phyloP scores from a whole-genome alignment of 92 coral and sea anemone species.

The Paragorgia papillata region DNA sequence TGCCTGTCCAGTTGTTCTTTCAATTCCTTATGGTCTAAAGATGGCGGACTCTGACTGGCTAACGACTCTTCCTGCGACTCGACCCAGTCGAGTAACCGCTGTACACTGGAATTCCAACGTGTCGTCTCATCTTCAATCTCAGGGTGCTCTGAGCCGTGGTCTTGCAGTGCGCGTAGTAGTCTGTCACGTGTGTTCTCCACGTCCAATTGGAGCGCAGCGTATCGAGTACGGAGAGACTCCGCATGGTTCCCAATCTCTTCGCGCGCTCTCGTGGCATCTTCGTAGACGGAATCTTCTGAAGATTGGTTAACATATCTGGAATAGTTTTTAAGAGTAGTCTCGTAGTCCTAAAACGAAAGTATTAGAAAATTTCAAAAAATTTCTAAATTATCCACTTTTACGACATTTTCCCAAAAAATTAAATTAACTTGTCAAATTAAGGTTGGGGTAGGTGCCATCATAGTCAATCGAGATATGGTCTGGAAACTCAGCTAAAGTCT shows the following conservation, averaged over 20 bases:
- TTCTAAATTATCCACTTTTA: slow-evolving; percentile 68
- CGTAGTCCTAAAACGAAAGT: slow-evolving; percentile 39
- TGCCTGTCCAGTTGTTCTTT: slow-evolving; percentile 90
- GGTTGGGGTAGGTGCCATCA: too few relatives aligned
- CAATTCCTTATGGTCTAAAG: slow-evolving; percentile 79
- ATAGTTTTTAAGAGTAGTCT: slow-evolving; percentile 25
- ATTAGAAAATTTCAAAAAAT: slow-evolving; percentile 69
- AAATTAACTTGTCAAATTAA: too few relatives aligned
- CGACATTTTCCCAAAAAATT: too few relatives aligned
- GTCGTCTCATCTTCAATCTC: slow-evolving; percentile 84
- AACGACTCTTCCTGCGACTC: slow-evolving; percentile 85
- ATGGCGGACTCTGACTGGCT: slow-evolving; percentile 82
- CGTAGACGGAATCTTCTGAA: slow-evolving; percentile 15
- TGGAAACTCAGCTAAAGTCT: too few relatives aligned
- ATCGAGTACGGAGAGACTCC: slow-evolving; percentile 12
- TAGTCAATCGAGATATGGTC: too few relatives aligned
- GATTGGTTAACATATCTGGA: slow-evolving; percentile 4
- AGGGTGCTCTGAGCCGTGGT: slow-evolving; percentile 23
- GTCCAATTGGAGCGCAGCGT: slow-evolving; percentile 25
- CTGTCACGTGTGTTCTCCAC: slow-evolving; percentile 38
- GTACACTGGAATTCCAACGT: slow-evolving; percentile 89
- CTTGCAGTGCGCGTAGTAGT: slow-evolving; percentile 23
- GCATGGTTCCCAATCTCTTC: slow-evolving; percentile 17
- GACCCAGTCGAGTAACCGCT: slow-evolving; percentile 94
- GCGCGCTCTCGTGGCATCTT: not conserved